Base-by-base conservation (phyloP, 2,113 vertebrate species). In the Grantiella picta region DNA sequence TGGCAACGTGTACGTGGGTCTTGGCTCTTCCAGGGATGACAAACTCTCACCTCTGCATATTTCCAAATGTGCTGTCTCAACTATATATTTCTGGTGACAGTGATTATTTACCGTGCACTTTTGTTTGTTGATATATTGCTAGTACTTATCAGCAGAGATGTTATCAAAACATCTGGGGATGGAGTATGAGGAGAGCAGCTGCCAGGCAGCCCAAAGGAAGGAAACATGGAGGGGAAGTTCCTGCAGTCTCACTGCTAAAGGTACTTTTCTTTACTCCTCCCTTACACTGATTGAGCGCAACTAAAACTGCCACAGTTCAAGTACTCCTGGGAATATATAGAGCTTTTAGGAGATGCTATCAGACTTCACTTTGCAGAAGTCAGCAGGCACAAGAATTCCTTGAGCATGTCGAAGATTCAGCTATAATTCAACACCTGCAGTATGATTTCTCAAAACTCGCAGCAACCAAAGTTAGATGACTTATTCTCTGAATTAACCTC, bases 81-180 rank as follows among this genome's bases (percentile, higher is more conserved):
- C 77, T 24, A 50, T 72, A 50, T 71, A 88, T 90, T 94, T 77
- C 84, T 86, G 84, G 82, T 93, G 95, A 97, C 82, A 94, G 95
- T 59, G 95, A 97, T 96, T 97, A 97, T 96, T 97, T 89, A 90
- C 75, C 86, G 86, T 75, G 70, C 57, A 68, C 93, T 94, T 97
- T 91, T 73, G 90, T 93, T 93, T 88, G 42, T 73, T 93, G 95
- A 94, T 93, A 57, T 78, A 90, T 68, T 65, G 56, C 64, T 85
- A 56, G 61, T 31, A 91, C 29, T 90, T 95, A 91, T 75, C 81
- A 91, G 64, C 56, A 87, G 27, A 83, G 88, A 95, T 93, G 56
- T 56, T 95, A 96, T 90, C 88, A 86, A 93, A 96, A 93, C 80
- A 93, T 83, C 95, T 95, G 86, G 82, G 60, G 44, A 90, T 47